A percentile compares a stretch with the other conserved stretches of the same genome.
phyloP scores from a whole-genome alignment of 2,888 invertebrate species.

The Corbicula japonica region DNA sequence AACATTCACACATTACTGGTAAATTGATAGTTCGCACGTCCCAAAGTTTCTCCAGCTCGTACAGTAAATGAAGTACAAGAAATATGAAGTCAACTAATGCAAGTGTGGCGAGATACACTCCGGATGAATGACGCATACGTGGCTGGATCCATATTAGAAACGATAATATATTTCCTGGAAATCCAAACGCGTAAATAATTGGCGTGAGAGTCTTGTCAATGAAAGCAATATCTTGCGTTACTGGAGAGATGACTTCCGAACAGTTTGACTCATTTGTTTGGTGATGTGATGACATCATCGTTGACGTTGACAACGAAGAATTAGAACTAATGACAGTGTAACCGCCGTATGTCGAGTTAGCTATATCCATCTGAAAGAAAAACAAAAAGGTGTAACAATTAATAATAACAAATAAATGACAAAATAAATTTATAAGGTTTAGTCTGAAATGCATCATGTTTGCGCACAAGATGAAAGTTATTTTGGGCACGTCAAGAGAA shows the following conservation, averaged over 20 bases:
- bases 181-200: slow-evolving; percentile 84
- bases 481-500: too few species aligned
- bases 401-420: too few species aligned
- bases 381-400: too few species aligned
- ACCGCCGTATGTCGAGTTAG: neutral
- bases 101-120: slow-evolving; percentile 85
- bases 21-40: slow-evolving; percentile 72
- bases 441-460: too few species aligned
- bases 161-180: slow-evolving; percentile 85
- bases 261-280: slow-evolving; percentile 26
- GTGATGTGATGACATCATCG: neutral
- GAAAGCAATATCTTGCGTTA: slow-evolving; percentile 29
- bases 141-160: slow-evolving; percentile 85
- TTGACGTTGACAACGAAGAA: neutral
- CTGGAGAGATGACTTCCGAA: slow-evolving; percentile 26
- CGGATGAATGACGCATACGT: slow-evolving; percentile 86
- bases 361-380: slow-evolving; percentile 16
- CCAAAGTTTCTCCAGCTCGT: slow-evolving; percentile 83
- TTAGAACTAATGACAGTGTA: neutral
- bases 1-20: slow-evolving; percentile 83
- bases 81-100: slow-evolving; percentile 85
- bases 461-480: too few species aligned
- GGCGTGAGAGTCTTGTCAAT: slow-evolving; percentile 82
- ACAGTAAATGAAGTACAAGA: slow-evolving; percentile 82
- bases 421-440: too few species aligned